A percentile compares a stretch with the other conserved stretches of the same genome.
Conservation (phyloP, 2,888 invertebrate genomes). For the Chrysodeixis includens region DNA sequence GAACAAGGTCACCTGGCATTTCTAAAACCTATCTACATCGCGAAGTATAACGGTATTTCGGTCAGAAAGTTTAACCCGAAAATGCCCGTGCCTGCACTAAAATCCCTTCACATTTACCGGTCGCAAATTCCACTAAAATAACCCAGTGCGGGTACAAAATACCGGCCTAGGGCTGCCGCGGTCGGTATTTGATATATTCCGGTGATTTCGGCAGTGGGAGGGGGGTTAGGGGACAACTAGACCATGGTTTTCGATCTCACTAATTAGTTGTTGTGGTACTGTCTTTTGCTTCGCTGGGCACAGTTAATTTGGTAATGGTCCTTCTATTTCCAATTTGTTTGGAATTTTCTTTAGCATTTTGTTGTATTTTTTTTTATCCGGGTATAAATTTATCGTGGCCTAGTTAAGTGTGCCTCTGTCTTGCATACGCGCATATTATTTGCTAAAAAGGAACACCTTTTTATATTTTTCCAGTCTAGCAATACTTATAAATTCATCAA, state of each 20-base stretch:
- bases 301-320: slow-evolving; percentile 15
- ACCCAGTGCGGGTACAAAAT: slow-evolving; percentile 55
- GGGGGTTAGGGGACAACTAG: slow-evolving; percentile 7
- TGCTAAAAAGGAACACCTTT: too few species aligned
- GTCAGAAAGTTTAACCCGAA: slow-evolving; percentile 51
- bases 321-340: background rate
- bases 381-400: too few species aligned
- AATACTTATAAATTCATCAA: too few species aligned
- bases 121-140: slow-evolving; percentile 64
- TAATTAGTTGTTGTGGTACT: slow-evolving; percentile 40
- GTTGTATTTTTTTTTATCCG: too few species aligned
- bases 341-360: too few species aligned
- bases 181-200: slow-evolving; percentile 53
- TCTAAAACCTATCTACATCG: slow-evolving; percentile 28
- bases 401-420: too few species aligned
- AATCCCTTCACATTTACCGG: slow-evolving; percentile 65
- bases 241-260: slow-evolving; percentile 33
- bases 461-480: too few species aligned
- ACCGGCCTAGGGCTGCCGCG: slow-evolving; percentile 49
- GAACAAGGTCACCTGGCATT: background rate
- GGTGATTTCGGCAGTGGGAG: slow-evolving; percentile 28
- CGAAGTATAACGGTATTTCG: slow-evolving; percentile 39
- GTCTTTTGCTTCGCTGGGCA: slow-evolving; percentile 22
- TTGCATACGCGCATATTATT: too few species aligned
- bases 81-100: slow-evolving; percentile 58